A percentile compares a stretch with the other conserved stretches of the same genome.
Conservation (phyloP, 2,797 vertebrate species). For the Pagetopsis macropterus region DNA sequence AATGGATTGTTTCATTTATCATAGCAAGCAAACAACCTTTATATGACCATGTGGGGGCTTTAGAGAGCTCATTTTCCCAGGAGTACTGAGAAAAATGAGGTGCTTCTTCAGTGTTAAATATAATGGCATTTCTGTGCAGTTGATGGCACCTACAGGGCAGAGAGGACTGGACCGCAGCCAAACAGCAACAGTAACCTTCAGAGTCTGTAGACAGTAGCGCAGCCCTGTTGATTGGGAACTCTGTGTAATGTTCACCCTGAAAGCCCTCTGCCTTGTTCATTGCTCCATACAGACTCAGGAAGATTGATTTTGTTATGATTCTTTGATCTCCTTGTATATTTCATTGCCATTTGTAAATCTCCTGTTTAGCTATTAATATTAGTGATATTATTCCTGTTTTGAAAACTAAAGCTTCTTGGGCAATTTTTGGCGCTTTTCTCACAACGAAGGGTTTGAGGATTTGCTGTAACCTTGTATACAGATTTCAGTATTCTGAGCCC, state of each 20-base stretch:
- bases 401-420: conserved; percentile 9
- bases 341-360: not conserved
- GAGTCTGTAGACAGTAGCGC: conserved; percentile 15
- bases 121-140: conserved; percentile 43
- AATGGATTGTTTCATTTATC: conserved; percentile 61
- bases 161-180: conserved; percentile 47
- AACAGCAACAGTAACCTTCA: conserved; percentile 50
- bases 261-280: conserved; percentile 13
- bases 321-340: conserved; percentile 2
- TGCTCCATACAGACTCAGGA: not conserved
- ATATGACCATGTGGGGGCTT: conserved; percentile 37
- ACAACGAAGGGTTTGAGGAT: conserved; percentile 22
- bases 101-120: conserved; percentile 58
- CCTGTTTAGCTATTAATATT: not conserved
- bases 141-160: conserved; percentile 53
- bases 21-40: conserved; percentile 53
- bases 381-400: conserved; percentile 5
- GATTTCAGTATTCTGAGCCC: no score
- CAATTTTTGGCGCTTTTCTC: conserved; percentile 24
- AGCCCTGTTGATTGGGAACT: conserved; percentile 16
- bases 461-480: not conserved
- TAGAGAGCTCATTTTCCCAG: conserved; percentile 47
- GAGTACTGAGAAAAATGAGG: conserved; percentile 52
- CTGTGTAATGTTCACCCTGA: conserved; percentile 6
- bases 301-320: not conserved